Percentiles rank a stretch among this genome's conserved stretches.
phyloP scores from a whole-genome alignment of 2,888 invertebrate genomes.

The Drosophila paranaensis region DNA sequence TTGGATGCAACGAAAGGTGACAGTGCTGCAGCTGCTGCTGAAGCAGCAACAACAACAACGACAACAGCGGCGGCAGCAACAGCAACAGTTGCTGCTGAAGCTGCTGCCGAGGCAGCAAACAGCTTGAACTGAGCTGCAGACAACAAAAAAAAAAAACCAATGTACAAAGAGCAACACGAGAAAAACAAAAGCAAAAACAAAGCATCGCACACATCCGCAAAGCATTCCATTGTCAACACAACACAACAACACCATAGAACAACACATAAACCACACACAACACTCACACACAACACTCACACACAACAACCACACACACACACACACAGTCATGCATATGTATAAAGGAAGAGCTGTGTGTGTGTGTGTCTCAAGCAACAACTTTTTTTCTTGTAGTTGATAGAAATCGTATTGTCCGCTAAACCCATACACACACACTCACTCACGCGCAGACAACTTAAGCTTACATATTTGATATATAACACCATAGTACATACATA shows the following conservation, averaged over 20 bases:
- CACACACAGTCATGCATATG: slow-evolving; percentile 17
- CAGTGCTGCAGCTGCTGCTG: slow-evolving; percentile 1
- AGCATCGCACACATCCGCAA: slow-evolving; percentile 19
- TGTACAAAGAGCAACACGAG: slow-evolving; percentile 45
- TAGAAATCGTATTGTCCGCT: slow-evolving; percentile 9
- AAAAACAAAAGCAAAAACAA: not conserved
- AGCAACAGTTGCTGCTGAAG: slow-evolving; percentile 10
- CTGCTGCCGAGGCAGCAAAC: slow-evolving; percentile 16
- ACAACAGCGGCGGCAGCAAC: slow-evolving; percentile 18
- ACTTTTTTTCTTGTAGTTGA: slow-evolving; percentile 29
- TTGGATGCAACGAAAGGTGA: slow-evolving; percentile 25
- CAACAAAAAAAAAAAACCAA: not conserved
- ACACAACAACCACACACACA: slow-evolving; percentile 1
- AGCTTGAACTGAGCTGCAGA: slow-evolving; percentile 41
- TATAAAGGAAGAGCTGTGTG: slow-evolving; percentile 25
- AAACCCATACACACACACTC: slow-evolving; percentile 6
- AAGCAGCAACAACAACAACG: slow-evolving; percentile 3
- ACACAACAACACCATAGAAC: not conserved
- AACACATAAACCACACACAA: not conserved
- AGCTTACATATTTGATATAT: slow-evolving; percentile 15
- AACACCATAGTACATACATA: slow-evolving; percentile 9
- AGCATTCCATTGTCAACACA: slow-evolving; percentile 35
- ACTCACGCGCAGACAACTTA: slow-evolving; percentile 10
- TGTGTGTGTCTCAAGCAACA: not conserved
- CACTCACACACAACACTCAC: slow-evolving; percentile 9